Evolutionary conservation across 1,140 invertebrate species (phyloP), one percentile per base, ranked within the genome.

Genomic region (Meloidogyne chitwoodi): DNA sequence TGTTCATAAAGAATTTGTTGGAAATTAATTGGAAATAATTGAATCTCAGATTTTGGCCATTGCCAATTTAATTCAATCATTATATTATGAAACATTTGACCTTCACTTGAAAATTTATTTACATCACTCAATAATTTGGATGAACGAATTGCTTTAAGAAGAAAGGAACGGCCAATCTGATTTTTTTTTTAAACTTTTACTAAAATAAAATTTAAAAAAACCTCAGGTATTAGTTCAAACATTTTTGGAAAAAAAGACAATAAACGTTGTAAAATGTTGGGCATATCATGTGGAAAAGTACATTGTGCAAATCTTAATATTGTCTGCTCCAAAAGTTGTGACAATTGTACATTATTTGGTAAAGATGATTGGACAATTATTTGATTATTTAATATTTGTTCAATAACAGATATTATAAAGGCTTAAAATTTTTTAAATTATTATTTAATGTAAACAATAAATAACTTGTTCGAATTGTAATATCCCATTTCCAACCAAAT

Each of bases 401-500:
- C 44, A 22, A 73, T 68, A 48, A 48, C 12, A 16, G 0, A 3
- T 38, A 24, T 3, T 24, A 68, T 44, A 34, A 24, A 38, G 11
- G 29, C 24, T 68, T 31, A 12, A 27, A 68, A 68, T n/a, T n/a
- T 56, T 8, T 19, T 19, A 19, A 48, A 48, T 48, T 16, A 48
- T 2, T 19, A 19, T 48, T 19, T 48, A 12, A 3, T 19, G 4
- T 48, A n/a, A 56, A 56, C 4, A n/a, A 56, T 6, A n/a, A 56
- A n/a, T n/a, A n/a, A 56, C 48, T 56, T 56, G 1, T 56, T 56
- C 48, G 4, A 22, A n/a, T 56, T 0, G 0, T n/a, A 56, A 56
- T 5, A 41, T 41, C 29, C 22, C 71, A 73, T 61, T 73, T 73
- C 71, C 71, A 73, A 24, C 71, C 71, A 63, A 73, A 73, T 22